Evolutionary conservation across 2,888 invertebrate genomes (phyloP), one percentile per base, ranked within the genome.

Genomic region (Mythimna albipuncta): DNA sequence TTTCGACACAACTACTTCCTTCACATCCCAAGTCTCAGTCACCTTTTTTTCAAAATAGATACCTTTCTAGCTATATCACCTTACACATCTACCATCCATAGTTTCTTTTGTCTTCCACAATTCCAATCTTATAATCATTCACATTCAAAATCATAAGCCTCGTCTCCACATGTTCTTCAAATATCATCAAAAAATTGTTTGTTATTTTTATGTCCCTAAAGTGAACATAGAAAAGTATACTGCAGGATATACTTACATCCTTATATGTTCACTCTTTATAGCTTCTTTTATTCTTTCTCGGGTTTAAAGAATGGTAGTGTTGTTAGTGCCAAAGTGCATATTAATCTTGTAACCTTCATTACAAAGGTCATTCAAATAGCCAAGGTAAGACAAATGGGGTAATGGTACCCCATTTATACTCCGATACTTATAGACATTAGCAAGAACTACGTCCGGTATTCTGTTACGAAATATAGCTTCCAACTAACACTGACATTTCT

Each of bases 361-460:
- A 75, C 5, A 63, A 57, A 58, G 57, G 32, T 47, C 4, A 32
- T 64, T 69, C 58, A 16, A 32, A 70, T 50, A 67, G 41, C 54
- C 19, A 16, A n/a, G 47, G 61, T 0, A 26, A 44, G 32, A 61
- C 50, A 64, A 75, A 64, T 55, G 32, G n/a, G 26, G 16, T n/a
- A 38, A 16, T 54, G 47, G 47, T 59, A 69, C 19, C 21, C 54
- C 50, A 75, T 41, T 75, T 16, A 16, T 16, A 47, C 26, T 13
- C 35, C 61, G 7, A 47, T 47, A 47, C 47, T 47, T 47, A 19
- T 47, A 16, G 61, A 76, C 19, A 76, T 64, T 55, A 41, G 55
- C 55, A 62, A 76, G 55, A 76, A 76, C 38, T 64, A 69, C 11
- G 35, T 57, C 41, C 26, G 13, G 50, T 21, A 64, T 55, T 50